Evolutionary conservation across 2,113 vertebrate genomes (phyloP).

Genomic region (Sigmodon hispidus): DNA sequence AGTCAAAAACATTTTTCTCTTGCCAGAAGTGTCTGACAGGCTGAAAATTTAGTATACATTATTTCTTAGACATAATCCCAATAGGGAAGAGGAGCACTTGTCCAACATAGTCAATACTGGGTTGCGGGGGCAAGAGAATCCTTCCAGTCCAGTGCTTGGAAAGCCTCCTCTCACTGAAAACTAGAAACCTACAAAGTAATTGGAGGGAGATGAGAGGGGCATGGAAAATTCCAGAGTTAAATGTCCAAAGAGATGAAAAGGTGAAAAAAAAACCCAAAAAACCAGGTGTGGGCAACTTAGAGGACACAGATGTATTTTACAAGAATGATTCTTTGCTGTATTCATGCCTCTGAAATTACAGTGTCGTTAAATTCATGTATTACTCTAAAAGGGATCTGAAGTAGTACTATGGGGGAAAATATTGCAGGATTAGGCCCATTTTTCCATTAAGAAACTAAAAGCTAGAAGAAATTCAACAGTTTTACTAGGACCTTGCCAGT

Average conservation of each 20-base stretch:
- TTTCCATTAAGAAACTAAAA: constrained; percentile 49
- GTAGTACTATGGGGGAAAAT: background rate
- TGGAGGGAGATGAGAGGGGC: background rate
- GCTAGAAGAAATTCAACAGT: background rate
- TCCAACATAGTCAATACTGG: constrained; percentile 14
- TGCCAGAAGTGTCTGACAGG: background rate
- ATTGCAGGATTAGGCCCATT: background rate
- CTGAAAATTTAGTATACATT: constrained; percentile 27
- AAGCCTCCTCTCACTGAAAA: background rate
- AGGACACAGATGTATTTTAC: background rate
- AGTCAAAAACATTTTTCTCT: background rate
- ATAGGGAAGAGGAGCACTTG: constrained; percentile 25
- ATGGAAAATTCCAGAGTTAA: constrained; percentile 40
- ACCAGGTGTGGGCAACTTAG: background rate
- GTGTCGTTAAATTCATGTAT: background rate
- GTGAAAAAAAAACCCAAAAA: background rate
- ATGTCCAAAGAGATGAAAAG: constrained; percentile 3
- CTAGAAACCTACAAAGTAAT: background rate
- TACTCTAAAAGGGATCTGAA: constrained; percentile 25
- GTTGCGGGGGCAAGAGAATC: background rate
- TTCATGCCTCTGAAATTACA: background rate
- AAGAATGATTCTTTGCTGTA: constrained; percentile 1
- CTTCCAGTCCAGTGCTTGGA: constrained; percentile 15
- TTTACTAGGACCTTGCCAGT: background rate
- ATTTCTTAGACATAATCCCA: constrained; percentile 39